phyloP scores from a whole-genome alignment of 2,113 vertebrate species.

The Oreochromis spilurus region DNA sequence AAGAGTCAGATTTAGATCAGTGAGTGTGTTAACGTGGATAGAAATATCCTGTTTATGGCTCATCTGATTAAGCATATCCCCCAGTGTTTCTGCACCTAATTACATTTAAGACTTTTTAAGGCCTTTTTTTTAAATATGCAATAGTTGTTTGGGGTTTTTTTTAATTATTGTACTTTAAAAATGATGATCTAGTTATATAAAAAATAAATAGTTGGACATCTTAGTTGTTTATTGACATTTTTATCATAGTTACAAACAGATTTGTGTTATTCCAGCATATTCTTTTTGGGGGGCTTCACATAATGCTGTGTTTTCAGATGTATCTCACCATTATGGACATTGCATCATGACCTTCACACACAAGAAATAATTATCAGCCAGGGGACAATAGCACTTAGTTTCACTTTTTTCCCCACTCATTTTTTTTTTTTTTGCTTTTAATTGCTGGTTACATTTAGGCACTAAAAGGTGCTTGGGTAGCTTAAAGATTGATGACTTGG shows the following conservation, averaged over 20 bases:
- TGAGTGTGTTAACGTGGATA: neutral
- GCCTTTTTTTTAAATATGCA: neutral
- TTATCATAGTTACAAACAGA: neutral
- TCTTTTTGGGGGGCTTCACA: neutral
- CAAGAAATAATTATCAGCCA: rapidly evolving
- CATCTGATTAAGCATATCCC: neutral
- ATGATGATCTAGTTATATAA: neutral
- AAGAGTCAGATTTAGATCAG: neutral
- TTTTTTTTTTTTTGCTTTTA: neutral
- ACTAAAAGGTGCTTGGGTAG: neutral
- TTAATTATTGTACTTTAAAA: neutral
- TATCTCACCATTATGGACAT: neutral
- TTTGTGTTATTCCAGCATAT: neutral
- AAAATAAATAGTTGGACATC: neutral
- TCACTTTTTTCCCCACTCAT: too few species aligned
- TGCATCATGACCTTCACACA: neutral
- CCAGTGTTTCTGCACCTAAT: neutral
- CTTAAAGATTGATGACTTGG: neutral
- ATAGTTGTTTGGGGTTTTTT: rapidly evolving
- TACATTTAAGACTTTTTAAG: neutral
- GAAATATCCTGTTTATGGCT: neutral
- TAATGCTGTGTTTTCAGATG: neutral
- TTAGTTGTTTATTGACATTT: neutral
- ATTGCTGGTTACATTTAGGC: neutral
- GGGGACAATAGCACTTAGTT: too few species aligned